These are phyloP conservation scores for Pectinophora gossypiella DNA, from an alignment of 1,140 invertebrate genomes.

Conservation along the genomic window DNA sequence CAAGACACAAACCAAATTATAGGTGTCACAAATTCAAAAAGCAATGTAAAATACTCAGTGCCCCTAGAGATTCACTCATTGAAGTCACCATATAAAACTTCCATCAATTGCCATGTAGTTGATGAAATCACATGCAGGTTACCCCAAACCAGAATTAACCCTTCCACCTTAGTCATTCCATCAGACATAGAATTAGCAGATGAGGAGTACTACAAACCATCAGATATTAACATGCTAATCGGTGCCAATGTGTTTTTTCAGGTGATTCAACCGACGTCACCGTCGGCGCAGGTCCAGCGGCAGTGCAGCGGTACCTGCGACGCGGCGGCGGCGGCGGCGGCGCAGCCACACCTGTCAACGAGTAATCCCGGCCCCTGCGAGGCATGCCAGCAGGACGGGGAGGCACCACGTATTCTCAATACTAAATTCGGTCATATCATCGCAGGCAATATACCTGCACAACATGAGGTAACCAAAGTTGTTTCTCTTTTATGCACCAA, in stretches of 20 bases:
- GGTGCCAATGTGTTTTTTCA: slow-evolving; percentile 2
- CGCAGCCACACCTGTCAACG: neutral
- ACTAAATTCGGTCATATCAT: slow-evolving; percentile 5
- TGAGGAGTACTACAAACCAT: neutral
- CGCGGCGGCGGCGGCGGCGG: neutral
- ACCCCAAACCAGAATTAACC: neutral
- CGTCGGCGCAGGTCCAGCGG: neutral
- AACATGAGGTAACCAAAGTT: neutral
- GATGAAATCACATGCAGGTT: neutral
- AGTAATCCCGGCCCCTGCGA: too few relatives aligned
- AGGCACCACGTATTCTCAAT: neutral
- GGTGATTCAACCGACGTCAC: neutral
- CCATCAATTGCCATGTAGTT: neutral
- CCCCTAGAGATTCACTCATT: neutral
- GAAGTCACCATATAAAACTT: neutral
- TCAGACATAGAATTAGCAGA: neutral
- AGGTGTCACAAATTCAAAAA: neutral
- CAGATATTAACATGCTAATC: neutral
- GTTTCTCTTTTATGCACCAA: neutral
- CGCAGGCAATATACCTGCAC: neutral
- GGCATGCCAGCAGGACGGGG: neutral
- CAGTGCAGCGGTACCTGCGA: neutral
- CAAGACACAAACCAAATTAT: neutral
- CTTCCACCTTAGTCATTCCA: neutral
- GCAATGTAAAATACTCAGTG: neutral